Base-by-base conservation (phyloP, 35 echinoderm and acorn worm genomes). In the Apostichopus japonicus region DNA sequence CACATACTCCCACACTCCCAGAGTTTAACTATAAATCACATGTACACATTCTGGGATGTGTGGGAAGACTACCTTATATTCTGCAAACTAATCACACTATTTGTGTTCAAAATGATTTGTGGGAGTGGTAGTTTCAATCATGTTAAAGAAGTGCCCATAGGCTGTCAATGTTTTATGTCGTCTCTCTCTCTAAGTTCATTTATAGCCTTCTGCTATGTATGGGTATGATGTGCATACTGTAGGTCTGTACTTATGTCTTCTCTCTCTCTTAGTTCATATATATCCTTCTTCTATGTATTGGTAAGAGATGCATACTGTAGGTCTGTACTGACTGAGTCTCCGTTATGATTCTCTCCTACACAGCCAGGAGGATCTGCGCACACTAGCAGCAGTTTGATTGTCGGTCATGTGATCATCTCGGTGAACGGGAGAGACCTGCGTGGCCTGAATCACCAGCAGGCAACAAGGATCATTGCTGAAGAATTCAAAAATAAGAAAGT, bases 321-420 rank as follows among this genome's bases (percentile, higher is more conserved):
- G 19, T 67, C 11, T 67, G 13, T 67, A 67, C 2, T 19, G 33
- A 44, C 33, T 44, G 33, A 44, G 33, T 4, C 33, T 44, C 33
- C 33, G 33, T 44, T 44, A 44, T 44, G 33, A 11, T 61, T 13
- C 13, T 13, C 17, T n/a, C 6, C 88, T 54, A 89, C 56, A 55
- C 91, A 98, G 96, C 81, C 87, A 79, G 96, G 93, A 78, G 96
- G 96, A 55, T 95, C 96, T 24, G 96, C 96, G 1, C 82, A 95
- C 53, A 92, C 91, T 33, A 98, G 88, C 77, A 98, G 96, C 77
- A 94, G 93, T 87, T 86, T 98, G 10, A 93, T 94, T 27, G 94
- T 95, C 3, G 96, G 96, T 51, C 96, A 98, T 93, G 94, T 98
- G 59, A 96, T 98, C 23, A 14, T 98, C 10, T 96, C 92, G 54